These are phyloP conservation scores for Amphiduros pacificus DNA, from an alignment of 2,888 invertebrate genomes.

Conservation along the genomic window DNA sequence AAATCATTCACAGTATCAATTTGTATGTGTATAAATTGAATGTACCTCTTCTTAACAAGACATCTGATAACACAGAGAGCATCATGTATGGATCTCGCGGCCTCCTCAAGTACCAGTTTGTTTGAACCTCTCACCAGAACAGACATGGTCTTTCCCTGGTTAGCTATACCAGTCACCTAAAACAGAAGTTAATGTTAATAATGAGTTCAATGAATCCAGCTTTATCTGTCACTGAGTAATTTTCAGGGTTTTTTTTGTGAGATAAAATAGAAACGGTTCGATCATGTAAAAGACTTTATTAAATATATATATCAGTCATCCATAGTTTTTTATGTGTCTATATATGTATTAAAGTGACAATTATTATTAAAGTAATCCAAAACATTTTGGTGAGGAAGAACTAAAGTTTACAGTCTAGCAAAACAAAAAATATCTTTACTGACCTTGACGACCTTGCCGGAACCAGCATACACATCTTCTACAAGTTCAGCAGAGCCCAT, in stretches of 20 bases:
- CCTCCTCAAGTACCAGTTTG: slow-evolving; percentile 85
- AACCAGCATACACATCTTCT: slow-evolving; percentile 86
- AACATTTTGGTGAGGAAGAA: no score
- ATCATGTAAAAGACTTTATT: no score
- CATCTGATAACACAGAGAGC: slow-evolving; percentile 93
- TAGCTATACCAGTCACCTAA: slow-evolving; percentile 82
- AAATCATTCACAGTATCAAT: no score
- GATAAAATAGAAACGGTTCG: no score
- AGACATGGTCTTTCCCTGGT: slow-evolving; percentile 87
- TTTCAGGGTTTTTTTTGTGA: no score
- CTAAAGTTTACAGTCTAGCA: no score
- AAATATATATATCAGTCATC: no score
- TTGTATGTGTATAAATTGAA: no score
- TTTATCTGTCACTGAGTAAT: not conserved
- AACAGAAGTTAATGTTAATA: slow-evolving; percentile 5
- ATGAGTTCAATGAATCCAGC: not conserved
- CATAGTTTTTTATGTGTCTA: no score
- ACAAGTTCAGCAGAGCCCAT: slow-evolving; percentile 89
- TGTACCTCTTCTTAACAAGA: slow-evolving; percentile 80
- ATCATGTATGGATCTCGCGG: slow-evolving; percentile 89
- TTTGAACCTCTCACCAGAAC: slow-evolving; percentile 88
- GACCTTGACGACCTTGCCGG: slow-evolving; percentile 84
- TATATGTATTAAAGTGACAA: no score
- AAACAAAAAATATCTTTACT: no score
- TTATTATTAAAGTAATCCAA: no score